phyloP scores from a whole-genome alignment of 2,888 invertebrate species.

The Helicoverpa assulta region DNA sequence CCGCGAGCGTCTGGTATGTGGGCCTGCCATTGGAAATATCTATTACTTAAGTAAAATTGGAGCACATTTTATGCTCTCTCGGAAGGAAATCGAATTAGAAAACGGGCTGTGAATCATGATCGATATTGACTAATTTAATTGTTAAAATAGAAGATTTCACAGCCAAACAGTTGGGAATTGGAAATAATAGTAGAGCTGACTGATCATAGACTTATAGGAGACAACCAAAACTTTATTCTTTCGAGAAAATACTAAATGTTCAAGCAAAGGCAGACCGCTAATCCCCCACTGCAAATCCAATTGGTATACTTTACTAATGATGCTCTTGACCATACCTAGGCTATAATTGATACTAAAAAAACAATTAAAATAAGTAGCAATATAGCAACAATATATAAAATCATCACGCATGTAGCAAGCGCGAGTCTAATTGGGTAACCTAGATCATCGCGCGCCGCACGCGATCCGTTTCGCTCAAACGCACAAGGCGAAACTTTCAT shows the following conservation, averaged over 20 bases:
- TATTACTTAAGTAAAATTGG: slow-evolving; percentile 18
- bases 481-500: slow-evolving; percentile 70
- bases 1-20: slow-evolving; percentile 31
- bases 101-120: neutral
- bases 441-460: slow-evolving; percentile 68
- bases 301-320: neutral
- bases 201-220: no score
- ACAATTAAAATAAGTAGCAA: slow-evolving; percentile 19
- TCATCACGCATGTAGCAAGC: slow-evolving; percentile 50
- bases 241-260: no score
- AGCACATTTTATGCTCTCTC: slow-evolving; percentile 10
- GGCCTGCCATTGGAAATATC: slow-evolving; percentile 24
- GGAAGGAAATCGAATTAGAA: neutral
- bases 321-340: slow-evolving; percentile 1
- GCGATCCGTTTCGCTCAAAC: slow-evolving; percentile 66
- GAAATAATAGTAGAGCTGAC: no score
- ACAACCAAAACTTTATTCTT: no score
- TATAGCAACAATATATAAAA: slow-evolving; percentile 45
- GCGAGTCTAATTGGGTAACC: slow-evolving; percentile 70
- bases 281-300: neutral
- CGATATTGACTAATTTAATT: no score
- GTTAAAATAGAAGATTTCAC: no score
- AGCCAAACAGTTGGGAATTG: no score
- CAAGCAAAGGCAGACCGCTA: neutral
- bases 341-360: slow-evolving; percentile 5